Base-by-base conservation (phyloP, 2,797 vertebrate species). In the Esox masquinongy region DNA sequence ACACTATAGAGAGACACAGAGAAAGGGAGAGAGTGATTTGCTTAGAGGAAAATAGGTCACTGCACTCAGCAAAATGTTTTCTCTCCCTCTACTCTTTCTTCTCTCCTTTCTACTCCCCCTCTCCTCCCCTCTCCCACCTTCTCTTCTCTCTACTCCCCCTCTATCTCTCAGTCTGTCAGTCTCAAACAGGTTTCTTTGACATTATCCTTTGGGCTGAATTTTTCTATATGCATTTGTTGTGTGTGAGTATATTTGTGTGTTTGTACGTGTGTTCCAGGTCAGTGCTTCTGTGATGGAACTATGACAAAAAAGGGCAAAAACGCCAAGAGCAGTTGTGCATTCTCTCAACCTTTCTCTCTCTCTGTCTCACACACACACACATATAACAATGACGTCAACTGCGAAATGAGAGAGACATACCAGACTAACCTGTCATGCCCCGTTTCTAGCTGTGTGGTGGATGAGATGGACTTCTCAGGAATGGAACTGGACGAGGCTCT, bases 401-500 rank as follows among this genome's bases (percentile, higher is more conserved):
- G 16, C 31, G 14, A 26, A 4, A 66, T 34, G 63, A 34, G 24
- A 66, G 26, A 64, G 61, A 71, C 70, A 80, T 3, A 24, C 12
- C 2, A 26, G 39, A 72, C 47, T 51, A 19, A 43, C 68, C 72
- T 17, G 19, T 61, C 78, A 8, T 79, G 69, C 77, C 71, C 82
- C 70, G 67, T 70, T 72, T 39, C 71, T 76, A 99, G 97, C 83
- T 99, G 98, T 24, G 98, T 99, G 49, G 98, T 99, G 80, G 98
- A 99, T 74, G 98, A 99, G 92, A 99, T 99, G 98, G 97, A 99
- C 89, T 99, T 99, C 89, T 98, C 97, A 0, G 95, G 96, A 79
- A 97, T 99, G 97, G 98, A 99, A 90, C 94, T 99, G 81, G 98
- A 99, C 53, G 97, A 99, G 90, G 98, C 98, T 47, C 94, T 99